Evolutionary conservation across 1,140 invertebrate genomes (phyloP).

Genomic region (Drosophila pandora): DNA sequence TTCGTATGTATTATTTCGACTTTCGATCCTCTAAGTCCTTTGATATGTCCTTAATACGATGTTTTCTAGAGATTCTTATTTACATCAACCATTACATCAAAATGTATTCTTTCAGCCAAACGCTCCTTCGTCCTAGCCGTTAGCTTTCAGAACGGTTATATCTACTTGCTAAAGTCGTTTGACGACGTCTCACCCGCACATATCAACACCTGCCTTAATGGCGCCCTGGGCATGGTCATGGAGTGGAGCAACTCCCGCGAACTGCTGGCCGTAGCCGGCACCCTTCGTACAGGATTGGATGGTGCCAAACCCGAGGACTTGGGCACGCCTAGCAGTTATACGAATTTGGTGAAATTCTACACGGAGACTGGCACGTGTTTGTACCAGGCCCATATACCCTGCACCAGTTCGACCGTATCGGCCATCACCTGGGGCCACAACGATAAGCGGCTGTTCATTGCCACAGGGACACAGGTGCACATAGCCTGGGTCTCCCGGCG

Average conservation of each 20-base stretch:
- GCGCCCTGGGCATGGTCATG: conserved; percentile 89
- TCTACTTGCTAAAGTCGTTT: conserved; percentile 94
- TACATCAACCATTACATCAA: neutral
- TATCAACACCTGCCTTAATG: conserved; percentile 91
- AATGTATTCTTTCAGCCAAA: conserved; percentile 79
- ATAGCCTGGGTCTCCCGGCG: conserved; percentile 96
- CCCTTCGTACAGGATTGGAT: conserved; percentile 81
- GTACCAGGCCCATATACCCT: conserved; percentile 91
- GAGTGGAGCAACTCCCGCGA: conserved; percentile 98
- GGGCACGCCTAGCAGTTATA: conserved; percentile 73
- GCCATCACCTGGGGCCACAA: conserved; percentile 99
- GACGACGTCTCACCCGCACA: conserved; percentile 92
- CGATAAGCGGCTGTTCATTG: conserved; percentile 96
- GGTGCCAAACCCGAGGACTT: conserved; percentile 62
- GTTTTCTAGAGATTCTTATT: too few relatives aligned
- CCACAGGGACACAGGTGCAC: conserved; percentile 94
- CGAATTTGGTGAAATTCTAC: conserved; percentile 89
- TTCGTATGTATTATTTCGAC: too few relatives aligned
- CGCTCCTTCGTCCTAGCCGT: conserved; percentile 92
- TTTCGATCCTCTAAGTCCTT: too few relatives aligned
- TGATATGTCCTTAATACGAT: too few relatives aligned
- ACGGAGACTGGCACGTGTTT: conserved; percentile 89
- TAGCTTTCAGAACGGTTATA: conserved; percentile 93
- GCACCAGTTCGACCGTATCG: conserved; percentile 89
- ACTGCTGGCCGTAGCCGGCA: conserved; percentile 95